These are phyloP conservation scores for Clitarchus hookeri DNA, from an alignment of 2,888 invertebrate genomes.

Conservation along the genomic window DNA sequence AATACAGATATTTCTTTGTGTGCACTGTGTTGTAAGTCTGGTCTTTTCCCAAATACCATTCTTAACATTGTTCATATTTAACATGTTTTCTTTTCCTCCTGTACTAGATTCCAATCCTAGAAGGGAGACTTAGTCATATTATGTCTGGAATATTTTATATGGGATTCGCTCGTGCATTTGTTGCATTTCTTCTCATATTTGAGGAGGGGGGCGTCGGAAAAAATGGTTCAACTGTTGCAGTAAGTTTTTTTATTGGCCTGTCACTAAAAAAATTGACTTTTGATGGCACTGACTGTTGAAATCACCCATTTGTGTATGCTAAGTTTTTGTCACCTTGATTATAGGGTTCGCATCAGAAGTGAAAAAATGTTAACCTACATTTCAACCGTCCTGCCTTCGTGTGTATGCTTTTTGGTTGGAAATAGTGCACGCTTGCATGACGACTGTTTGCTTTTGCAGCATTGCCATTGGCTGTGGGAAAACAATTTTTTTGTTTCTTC, in stretches of 20 bases:
- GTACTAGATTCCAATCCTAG: conserved; percentile 36
- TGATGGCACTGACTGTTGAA: neutral
- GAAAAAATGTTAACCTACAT: neutral
- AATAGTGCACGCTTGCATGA: neutral
- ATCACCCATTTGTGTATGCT: neutral
- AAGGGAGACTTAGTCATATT: conserved; percentile 50
- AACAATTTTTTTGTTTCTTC: neutral
- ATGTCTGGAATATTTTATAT: conserved; percentile 61
- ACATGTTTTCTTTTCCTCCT: conserved; percentile 21
- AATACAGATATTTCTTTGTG: neutral
- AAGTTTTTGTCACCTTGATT: neutral
- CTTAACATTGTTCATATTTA: neutral
- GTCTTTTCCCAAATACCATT: neutral
- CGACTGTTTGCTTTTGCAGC: neutral
- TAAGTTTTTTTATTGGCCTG: conserved; percentile 64
- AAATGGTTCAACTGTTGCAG: conserved; percentile 98
- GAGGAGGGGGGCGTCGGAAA: conserved; percentile 89
- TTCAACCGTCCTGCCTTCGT: neutral
- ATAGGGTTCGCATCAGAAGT: neutral
- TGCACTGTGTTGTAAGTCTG: neutral
- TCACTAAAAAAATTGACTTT: neutral
- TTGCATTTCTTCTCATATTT: conserved; percentile 61
- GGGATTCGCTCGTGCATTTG: conserved; percentile 67
- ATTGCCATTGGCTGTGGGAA: neutral
- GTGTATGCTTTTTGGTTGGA: neutral